Base-by-base conservation (phyloP, 2,113 vertebrate genomes). In the Sisor rabdophorus region DNA sequence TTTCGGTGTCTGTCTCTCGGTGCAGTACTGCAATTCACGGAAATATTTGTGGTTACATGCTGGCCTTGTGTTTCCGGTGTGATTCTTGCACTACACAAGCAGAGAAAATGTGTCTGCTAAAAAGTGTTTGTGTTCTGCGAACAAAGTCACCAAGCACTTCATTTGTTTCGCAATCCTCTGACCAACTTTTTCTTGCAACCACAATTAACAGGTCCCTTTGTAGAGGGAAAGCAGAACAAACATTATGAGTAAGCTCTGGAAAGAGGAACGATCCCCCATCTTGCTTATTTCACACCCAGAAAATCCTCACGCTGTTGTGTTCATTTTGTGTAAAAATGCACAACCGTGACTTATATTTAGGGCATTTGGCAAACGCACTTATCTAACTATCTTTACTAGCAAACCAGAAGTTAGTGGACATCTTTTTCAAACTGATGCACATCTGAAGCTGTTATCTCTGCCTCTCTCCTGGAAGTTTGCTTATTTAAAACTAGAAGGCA, bases 61-160 rank as follows among this genome's bases (percentile, higher is more conserved):
- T 81, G 76, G 76, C 73, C 73, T 81, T 58, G 80, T 61, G 76
- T 76, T 84, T 84, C 83, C 83, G 79, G 80, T 77, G 52, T 71
- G 71, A 64, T 78, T 72, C 71, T 79, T 71, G 56, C 74, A 69
- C 71, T 75, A 64, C 56, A 50, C 28, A 15, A 73, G 50, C 11
- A 56, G 48, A 78, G 50, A 73, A 56, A 78, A 78, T 24, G n/a
- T n/a, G n/a, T n/a, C n/a, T n/a, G n/a, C n/a, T n/a, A n/a, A n/a
- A n/a, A 78, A 78, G 59, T 64, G 59, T 61, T 26, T 19, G 16
- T 4, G 13, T 15, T 19, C 16, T 13, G 8, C 11, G 10, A 19
- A 28, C 36, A 16, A 58, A 48, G 30, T 8, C 15, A 16, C 6
- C 26, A 36, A 47, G 5, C 0, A 5, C 19, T 28, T 17, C 11